Percentiles rank a stretch among this genome's conserved stretches.
phyloP scores from a whole-genome alignment of 2,888 invertebrate genomes.

The Lycaena phlaeas region DNA sequence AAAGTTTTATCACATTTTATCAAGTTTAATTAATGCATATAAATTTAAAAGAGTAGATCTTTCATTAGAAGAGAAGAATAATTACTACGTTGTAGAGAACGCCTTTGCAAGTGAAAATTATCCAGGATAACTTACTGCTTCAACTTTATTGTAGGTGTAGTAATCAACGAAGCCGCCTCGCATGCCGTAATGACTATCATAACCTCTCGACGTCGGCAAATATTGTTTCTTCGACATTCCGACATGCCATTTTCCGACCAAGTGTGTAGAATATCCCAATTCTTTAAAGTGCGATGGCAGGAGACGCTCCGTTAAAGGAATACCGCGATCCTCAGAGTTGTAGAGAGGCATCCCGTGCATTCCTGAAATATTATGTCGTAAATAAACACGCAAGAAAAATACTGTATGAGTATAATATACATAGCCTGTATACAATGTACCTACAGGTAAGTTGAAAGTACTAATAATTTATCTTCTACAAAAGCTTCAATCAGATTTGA shows the following conservation, averaged over 20 bases:
- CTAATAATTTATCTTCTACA: no score
- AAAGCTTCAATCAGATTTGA: no score
- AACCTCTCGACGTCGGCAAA: slow-evolving; percentile 83
- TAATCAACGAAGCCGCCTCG: slow-evolving; percentile 85
- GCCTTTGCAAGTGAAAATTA: no score
- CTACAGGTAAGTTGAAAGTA: no score
- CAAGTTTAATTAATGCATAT: no score
- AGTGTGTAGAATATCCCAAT: slow-evolving; percentile 83
- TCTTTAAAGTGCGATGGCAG: slow-evolving; percentile 76
- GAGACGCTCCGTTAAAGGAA: slow-evolving; percentile 67
- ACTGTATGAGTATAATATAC: no score
- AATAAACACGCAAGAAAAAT: no score
- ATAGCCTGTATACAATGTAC: no score
- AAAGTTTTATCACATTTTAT: no score
- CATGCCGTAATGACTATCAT: slow-evolving; percentile 86
- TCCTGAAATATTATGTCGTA: slow-evolving; percentile 38
- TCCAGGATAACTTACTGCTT: slow-evolving; percentile 48
- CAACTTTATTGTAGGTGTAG: slow-evolving; percentile 68
- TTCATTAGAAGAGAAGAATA: no score
- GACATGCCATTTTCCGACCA: slow-evolving; percentile 94
- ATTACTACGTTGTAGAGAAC: no score
- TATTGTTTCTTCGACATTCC: slow-evolving; percentile 82
- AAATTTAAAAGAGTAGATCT: no score
- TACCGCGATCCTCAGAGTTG: slow-evolving; percentile 59
- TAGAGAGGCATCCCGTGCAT: slow-evolving; percentile 57